Conservation (phyloP, 2,888 invertebrate species). For the Nycteola revayana region DNA sequence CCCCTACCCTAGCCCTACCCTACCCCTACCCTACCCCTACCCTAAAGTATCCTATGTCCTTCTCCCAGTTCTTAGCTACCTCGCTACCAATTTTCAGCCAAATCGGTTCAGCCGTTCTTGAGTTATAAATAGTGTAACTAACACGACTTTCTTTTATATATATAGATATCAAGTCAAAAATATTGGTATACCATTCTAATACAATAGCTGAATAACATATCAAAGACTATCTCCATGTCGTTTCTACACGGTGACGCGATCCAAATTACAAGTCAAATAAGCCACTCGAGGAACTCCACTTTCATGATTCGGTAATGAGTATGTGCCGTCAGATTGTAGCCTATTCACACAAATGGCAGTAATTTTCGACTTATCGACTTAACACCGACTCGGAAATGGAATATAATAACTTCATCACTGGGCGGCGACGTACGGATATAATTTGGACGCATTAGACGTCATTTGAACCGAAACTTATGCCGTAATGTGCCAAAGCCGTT, state of each 20-base stretch:
- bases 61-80: too few relatives aligned
- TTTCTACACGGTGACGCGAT: slow-evolving; percentile 12
- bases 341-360: slow-evolving; percentile 67
- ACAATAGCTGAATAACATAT: too few relatives aligned
- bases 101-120: too few relatives aligned
- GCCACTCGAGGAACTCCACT: slow-evolving; percentile 34
- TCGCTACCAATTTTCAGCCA: too few relatives aligned
- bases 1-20: too few relatives aligned
- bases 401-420: slow-evolving; percentile 78
- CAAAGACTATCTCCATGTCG: too few relatives aligned
- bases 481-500: slow-evolving; percentile 36
- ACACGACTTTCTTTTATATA: too few relatives aligned
- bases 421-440: slow-evolving; percentile 64
- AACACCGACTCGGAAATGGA: slow-evolving; percentile 74
- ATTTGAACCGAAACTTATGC: slow-evolving; percentile 59
- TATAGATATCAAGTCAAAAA: too few relatives aligned
- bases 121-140: too few relatives aligned
- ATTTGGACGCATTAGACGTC: slow-evolving; percentile 71
- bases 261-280: slow-evolving; percentile 26
- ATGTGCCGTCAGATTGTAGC: slow-evolving; percentile 55
- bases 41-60: too few relatives aligned
- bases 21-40: too few relatives aligned
- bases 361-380: slow-evolving; percentile 81
- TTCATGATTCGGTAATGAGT: slow-evolving; percentile 67
- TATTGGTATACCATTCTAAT: too few relatives aligned